These are phyloP conservation scores for Emydoidea blandingii DNA, from an alignment of 2,797 vertebrate genomes.

Conservation along the genomic window DNA sequence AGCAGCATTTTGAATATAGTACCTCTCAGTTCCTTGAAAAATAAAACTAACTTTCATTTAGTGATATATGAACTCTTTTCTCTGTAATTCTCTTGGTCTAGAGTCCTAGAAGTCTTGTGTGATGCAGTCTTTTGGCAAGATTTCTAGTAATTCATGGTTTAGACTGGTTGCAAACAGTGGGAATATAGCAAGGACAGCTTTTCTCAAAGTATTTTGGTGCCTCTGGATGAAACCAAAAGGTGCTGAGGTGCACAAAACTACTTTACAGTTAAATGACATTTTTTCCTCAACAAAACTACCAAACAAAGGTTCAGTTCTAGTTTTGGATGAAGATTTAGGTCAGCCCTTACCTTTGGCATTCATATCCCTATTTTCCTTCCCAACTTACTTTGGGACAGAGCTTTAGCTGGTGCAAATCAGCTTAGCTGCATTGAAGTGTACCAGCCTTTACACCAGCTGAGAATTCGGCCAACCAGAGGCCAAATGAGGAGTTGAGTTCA, in stretches of 20 bases:
- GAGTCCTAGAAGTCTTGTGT: not conserved
- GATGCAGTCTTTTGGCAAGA: not conserved
- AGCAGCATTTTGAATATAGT: not conserved
- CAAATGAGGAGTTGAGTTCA: rapidly evolving
- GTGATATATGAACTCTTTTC: not conserved
- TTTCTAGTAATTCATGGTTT: not conserved
- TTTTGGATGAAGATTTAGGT: not conserved
- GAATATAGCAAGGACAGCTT: not conserved
- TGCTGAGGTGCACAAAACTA: not conserved
- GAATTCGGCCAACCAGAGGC: not conserved
- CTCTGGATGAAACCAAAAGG: not conserved
- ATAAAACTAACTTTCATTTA: not conserved
- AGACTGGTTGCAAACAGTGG: not conserved
- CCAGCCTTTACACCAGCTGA: not conserved
- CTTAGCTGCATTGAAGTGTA: not conserved
- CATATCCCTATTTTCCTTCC: not conserved
- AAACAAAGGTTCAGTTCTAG: not conserved
- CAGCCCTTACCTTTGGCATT: not conserved
- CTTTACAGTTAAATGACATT: not conserved
- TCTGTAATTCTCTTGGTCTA: not conserved
- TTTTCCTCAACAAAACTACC: not conserved
- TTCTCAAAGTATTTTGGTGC: not conserved
- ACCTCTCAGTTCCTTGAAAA: not conserved
- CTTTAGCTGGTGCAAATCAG: not conserved
- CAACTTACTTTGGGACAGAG: not conserved